Conservation (phyloP, 92 coral and sea anemone species). For the Phenganax subtilis region DNA sequence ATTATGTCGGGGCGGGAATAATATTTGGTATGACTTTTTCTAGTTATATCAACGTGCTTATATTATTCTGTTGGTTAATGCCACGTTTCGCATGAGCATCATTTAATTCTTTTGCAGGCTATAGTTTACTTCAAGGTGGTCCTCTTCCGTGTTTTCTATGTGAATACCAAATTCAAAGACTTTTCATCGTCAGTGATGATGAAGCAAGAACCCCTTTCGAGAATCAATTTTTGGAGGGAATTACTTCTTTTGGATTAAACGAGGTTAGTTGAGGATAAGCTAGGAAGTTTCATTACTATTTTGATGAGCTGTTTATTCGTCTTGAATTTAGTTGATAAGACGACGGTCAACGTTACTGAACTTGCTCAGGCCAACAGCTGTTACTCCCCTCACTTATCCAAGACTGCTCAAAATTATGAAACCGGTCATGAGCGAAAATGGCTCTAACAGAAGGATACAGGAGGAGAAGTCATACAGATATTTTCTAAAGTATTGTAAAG, state of each 20-base stretch:
- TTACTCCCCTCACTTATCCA: slow-evolving; percentile 41
- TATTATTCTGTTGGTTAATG: too few species aligned
- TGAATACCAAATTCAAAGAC: too few species aligned
- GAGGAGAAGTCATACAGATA: slow-evolving; percentile 44
- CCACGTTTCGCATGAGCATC: too few species aligned
- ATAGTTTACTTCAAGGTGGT: too few species aligned
- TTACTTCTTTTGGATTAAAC: slow-evolving; percentile 40
- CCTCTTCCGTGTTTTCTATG: too few species aligned
- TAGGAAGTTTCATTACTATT: not conserved
- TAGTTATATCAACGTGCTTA: too few species aligned
- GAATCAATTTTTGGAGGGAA: slow-evolving; percentile 40
- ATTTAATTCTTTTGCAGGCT: too few species aligned
- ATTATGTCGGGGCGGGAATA: slow-evolving; percentile 41
- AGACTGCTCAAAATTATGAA: slow-evolving; percentile 37
- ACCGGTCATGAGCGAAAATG: slow-evolving; percentile 33
- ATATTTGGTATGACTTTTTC: slow-evolving; percentile 32
- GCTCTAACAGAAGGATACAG: slow-evolving; percentile 29
- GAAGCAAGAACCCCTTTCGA: slow-evolving; percentile 26
- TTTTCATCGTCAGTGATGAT: slow-evolving; percentile 37
- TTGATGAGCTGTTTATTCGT: not conserved
- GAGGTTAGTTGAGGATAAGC: slow-evolving; percentile 28
- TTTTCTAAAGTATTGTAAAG: slow-evolving; percentile 50
- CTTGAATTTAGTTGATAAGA: slow-evolving; percentile 36
- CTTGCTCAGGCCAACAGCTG: slow-evolving; percentile 38
- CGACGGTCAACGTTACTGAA: slow-evolving; percentile 40